Conservation (phyloP, 2,113 vertebrate genomes). For the Thamnaconus septentrionalis region DNA sequence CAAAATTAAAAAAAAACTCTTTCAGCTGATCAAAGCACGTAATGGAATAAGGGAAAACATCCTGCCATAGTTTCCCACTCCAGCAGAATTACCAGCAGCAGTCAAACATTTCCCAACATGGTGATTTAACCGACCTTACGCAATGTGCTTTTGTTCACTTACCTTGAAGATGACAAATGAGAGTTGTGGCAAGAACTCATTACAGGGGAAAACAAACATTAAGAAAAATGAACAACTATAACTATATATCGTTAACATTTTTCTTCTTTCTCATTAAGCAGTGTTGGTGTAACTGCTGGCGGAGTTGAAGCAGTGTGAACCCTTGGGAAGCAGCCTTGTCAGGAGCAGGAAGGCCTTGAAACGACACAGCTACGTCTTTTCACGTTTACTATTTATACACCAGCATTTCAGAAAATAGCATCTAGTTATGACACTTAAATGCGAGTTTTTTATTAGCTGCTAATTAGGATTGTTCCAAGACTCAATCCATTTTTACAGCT, state of each 20-base stretch:
- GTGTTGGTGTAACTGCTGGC: constrained; percentile 9
- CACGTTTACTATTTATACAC: neutral
- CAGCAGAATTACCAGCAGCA: no score
- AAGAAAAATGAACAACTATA: constrained; percentile 17
- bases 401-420: no score
- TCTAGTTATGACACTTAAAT: neutral
- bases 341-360: constrained; percentile 24
- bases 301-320: constrained; percentile 7
- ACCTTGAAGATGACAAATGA: neutral
- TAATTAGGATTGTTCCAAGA: constrained; percentile 5
- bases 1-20: no score
- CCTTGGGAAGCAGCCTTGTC: constrained; percentile 3
- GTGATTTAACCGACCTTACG: no score
- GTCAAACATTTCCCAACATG: no score
- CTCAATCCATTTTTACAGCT: constrained; percentile 12
- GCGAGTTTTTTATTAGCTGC: constrained; percentile 11
- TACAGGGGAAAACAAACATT: constrained; percentile 14
- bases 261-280: constrained; percentile 17
- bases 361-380: constrained; percentile 5
- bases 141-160: neutral
- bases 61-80: no score
- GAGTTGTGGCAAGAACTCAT: constrained; percentile 17
- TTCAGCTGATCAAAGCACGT: no score
- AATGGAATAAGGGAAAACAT: no score
- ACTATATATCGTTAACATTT: neutral